Evolutionary conservation across 2,113 vertebrate species (phyloP).

Genomic region (Saccopteryx leptura): DNA sequence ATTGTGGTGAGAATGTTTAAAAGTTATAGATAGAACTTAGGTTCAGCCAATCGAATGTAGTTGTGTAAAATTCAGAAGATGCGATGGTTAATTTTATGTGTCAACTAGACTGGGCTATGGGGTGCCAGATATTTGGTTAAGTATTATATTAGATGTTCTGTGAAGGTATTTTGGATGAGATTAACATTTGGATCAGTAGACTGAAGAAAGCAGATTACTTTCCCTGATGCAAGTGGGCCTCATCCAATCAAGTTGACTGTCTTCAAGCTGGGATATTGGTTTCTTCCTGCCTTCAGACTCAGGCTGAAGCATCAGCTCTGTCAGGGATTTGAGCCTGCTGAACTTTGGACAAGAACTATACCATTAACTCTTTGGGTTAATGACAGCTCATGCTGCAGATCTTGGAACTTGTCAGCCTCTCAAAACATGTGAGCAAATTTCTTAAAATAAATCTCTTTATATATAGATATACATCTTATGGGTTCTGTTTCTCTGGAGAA

Average conservation of each 20-base stretch:
- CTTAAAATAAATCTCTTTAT: not conserved
- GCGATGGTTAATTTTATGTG: not conserved
- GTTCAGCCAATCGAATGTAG: not conserved
- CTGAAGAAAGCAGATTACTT: not conserved
- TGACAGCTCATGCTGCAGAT: not conserved
- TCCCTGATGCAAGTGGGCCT: not conserved
- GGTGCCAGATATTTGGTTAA: not conserved
- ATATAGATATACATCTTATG: not conserved
- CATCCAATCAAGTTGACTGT: not conserved
- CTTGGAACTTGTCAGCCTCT: not conserved
- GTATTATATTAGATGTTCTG: not conserved
- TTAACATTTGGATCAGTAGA: not conserved
- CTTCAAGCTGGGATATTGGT: not conserved
- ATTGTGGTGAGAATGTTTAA: not conserved
- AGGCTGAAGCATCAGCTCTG: not conserved
- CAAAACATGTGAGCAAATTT: not conserved
- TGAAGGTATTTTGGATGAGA: not conserved
- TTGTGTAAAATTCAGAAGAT: not conserved
- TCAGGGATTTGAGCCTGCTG: not conserved
- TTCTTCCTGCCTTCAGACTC: not conserved
- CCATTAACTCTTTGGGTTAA: not conserved
- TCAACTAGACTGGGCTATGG: not conserved
- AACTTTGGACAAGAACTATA: not conserved
- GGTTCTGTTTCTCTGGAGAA: conserved; percentile 2
- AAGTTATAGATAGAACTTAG: not conserved